phyloP scores from a whole-genome alignment of 2,797 vertebrate species.

The Pseudomugil tenellus region DNA sequence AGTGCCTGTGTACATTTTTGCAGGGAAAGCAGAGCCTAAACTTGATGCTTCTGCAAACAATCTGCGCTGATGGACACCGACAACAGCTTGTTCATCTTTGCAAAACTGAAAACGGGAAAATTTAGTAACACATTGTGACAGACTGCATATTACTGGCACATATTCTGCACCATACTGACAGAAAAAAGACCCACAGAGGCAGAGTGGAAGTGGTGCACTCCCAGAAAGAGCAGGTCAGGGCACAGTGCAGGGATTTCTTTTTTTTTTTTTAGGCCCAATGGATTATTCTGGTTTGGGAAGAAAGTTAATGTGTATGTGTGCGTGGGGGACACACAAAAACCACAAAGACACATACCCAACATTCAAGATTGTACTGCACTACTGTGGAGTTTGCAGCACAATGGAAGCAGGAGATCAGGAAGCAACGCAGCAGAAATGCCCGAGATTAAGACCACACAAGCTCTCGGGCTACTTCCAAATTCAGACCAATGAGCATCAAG shows the following conservation, averaged over 20 bases:
- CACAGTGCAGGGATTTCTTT: constrained; percentile 58
- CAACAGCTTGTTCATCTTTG: background rate
- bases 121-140: background rate
- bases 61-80: constrained; percentile 20
- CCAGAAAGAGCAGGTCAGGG: constrained; percentile 45
- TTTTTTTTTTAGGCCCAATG: constrained; percentile 62
- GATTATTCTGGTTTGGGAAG: constrained; percentile 62
- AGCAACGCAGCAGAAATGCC: constrained; percentile 36
- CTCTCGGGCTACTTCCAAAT: background rate
- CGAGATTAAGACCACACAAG: constrained; percentile 44
- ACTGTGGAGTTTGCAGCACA: constrained; percentile 45
- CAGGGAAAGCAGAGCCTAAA: constrained; percentile 27
- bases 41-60: constrained; percentile 13
- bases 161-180: constrained; percentile 26
- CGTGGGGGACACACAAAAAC: constrained; percentile 33
- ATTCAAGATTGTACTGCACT: constrained; percentile 16
- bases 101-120: background rate
- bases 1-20: constrained; percentile 33
- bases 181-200: constrained; percentile 6
- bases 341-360: constrained; percentile 36
- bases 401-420: constrained; percentile 37
- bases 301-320: background rate
- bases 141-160: background rate
- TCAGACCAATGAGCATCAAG: constrained; percentile 1
- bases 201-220: constrained; percentile 18